Evolutionary conservation across 1,140 invertebrate genomes (phyloP).

Genomic region (Hycleus cichorii): DNA sequence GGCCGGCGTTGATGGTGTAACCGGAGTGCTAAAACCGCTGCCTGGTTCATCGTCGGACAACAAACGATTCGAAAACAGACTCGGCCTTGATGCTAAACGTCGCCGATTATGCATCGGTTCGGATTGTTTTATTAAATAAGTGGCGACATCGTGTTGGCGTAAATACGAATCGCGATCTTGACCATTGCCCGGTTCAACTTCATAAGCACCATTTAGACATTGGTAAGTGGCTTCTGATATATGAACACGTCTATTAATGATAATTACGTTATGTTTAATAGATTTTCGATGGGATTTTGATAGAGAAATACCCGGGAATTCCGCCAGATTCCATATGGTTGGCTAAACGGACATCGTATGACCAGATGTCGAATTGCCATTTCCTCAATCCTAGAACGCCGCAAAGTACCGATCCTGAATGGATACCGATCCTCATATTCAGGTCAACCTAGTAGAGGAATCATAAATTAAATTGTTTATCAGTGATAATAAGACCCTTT

Average conservation of each 20-base stretch:
- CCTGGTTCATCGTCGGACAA: constrained; percentile 48
- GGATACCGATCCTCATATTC: constrained; percentile 94
- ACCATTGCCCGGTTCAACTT: constrained; percentile 87
- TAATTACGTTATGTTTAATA: constrained; percentile 2
- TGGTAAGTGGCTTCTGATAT: constrained; percentile 81
- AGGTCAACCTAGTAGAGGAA: constrained; percentile 62
- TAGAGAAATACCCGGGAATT: constrained; percentile 67
- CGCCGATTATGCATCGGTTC: constrained; percentile 61
- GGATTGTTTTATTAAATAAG: constrained; percentile 83
- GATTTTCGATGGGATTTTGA: not conserved
- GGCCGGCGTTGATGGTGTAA: constrained; percentile 42
- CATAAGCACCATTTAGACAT: constrained; percentile 80
- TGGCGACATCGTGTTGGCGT: constrained; percentile 79
- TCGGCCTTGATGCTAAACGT: constrained; percentile 47
- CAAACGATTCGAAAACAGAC: constrained; percentile 45
- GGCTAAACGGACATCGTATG: constrained; percentile 94
- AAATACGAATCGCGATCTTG: constrained; percentile 77
- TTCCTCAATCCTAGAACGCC: constrained; percentile 88
- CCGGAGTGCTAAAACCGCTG: constrained; percentile 34
- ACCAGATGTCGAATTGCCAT: constrained; percentile 99
- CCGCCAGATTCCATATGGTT: constrained; percentile 96
- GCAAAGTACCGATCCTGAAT: constrained; percentile 89
- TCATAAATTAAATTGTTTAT: constrained; percentile 22
- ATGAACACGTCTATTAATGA: constrained; percentile 68
- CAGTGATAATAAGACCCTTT: not conserved